Conservation (phyloP, 2,888 invertebrate genomes). For the Cepaea hortensis region DNA sequence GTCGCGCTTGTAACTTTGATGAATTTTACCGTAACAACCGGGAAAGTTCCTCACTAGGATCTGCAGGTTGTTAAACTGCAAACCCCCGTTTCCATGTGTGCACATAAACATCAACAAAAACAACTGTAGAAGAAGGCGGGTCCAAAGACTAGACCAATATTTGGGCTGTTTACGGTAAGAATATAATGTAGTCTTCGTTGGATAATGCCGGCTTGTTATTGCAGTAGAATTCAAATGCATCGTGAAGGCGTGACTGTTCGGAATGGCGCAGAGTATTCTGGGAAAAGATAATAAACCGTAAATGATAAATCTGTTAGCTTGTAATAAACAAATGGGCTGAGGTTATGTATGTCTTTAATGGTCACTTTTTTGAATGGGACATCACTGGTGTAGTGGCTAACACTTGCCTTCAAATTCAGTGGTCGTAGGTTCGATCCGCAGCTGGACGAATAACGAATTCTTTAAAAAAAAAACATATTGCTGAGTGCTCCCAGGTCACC, state of each 20-base stretch:
- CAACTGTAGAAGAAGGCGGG: neutral
- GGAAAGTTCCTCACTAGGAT: neutral
- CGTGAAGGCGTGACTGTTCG: neutral
- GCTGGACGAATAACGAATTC: too few species aligned
- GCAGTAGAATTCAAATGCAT: neutral
- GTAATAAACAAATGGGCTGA: too few species aligned
- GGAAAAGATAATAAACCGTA: too few species aligned
- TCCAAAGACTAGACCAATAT: neutral
- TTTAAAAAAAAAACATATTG: too few species aligned
- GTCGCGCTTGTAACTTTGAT: slow-evolving; percentile 11
- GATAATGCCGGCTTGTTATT: neutral
- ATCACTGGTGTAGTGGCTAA: too few species aligned
- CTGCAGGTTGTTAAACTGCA: neutral
- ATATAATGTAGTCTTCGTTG: neutral
- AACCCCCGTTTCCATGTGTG: neutral
- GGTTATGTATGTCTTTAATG: too few species aligned
- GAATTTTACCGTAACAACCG: slow-evolving; percentile 39
- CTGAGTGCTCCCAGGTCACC: too few species aligned
- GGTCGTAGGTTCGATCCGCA: too few species aligned
- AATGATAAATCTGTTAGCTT: too few species aligned
- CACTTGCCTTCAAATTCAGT: too few species aligned
- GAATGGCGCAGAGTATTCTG: too few species aligned
- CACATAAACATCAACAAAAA: neutral
- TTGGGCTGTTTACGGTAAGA: neutral
- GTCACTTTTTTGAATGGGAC: too few species aligned